Base-by-base conservation (phyloP, 2,888 invertebrate genomes). In the Acleris laterana region DNA sequence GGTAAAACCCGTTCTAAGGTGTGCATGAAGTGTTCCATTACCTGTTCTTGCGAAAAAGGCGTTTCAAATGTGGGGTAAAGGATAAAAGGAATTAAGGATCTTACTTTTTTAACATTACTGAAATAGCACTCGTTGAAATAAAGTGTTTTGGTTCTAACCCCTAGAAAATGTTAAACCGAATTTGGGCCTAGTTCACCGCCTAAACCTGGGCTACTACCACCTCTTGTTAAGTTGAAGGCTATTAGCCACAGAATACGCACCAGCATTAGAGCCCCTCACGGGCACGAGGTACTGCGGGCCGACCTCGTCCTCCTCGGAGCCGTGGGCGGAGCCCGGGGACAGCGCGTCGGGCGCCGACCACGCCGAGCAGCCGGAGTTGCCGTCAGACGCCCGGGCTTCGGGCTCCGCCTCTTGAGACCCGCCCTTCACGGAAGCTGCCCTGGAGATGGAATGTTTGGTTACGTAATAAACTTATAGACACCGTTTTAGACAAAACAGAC, bases 291-390 rank as follows among this genome's bases (percentile, higher is more conserved):
- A 75, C 59, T 64, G 58, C 48, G 59, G 64, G 28, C 20, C 42
- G 44, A 38, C 25, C 22, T 58, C 46, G 17, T 58, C 25, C 16
- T 58, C 46, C 13, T 58, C 88, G 0, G 85, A 86, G 0, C 86
- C 86, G n/a, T 80, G 79, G 1, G 76, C 85, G 0, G 86, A 87
- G 63, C 87, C 91, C 3, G 90, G 90, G 2, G 93, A 92, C 63
- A 93, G 81, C 48, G 85, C 89, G 73, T 90, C 90, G 3, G 86
- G 88, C 50, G 81, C 83, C 5, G 88, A 86, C 88, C 89, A 90
- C 78, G 11, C 73, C 71, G 55, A 70, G 68, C 71, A 56, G 61
- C 64, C 65, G 66, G 64, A 64, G 59, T 53, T 50, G 51, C 57
- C 69, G 25, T 70, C 69, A 17, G 57, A 73, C 44, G 68, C 75